Evolutionary conservation across 2,113 vertebrate species (phyloP).

Genomic region (Pangasianodon gigas): DNA sequence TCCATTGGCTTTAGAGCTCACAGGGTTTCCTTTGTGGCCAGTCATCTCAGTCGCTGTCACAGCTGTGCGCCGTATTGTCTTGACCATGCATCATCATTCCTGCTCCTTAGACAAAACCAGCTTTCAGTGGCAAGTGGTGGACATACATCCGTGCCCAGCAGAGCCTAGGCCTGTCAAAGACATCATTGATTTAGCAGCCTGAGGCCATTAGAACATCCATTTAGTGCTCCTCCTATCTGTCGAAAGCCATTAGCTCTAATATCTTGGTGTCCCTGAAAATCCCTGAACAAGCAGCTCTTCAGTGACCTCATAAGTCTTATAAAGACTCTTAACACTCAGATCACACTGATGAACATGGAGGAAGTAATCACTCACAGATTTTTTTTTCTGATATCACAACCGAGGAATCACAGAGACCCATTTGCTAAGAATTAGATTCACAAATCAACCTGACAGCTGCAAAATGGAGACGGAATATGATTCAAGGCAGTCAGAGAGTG

Average conservation of each 20-base stretch:
- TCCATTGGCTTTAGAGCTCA: constrained; percentile 27
- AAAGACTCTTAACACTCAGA: constrained; percentile 34
- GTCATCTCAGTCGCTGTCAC: constrained; percentile 56
- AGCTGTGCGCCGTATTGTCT: constrained; percentile 37
- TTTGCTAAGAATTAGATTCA: constrained; percentile 28
- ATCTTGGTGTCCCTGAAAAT: constrained; percentile 42
- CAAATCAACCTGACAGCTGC: constrained; percentile 32
- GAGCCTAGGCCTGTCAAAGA: constrained; percentile 42
- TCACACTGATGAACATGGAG: constrained; percentile 28
- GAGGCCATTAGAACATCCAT: constrained; percentile 47
- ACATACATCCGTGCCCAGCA: constrained; percentile 42
- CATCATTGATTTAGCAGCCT: constrained; percentile 56
- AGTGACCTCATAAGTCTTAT: constrained; percentile 23
- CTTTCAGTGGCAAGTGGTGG: constrained; percentile 49
- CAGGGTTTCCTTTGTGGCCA: constrained; percentile 48
- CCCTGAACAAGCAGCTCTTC: constrained; percentile 41
- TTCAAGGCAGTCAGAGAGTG: constrained; percentile 23
- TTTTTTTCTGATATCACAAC: background rate
- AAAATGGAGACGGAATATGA: constrained; percentile 6
- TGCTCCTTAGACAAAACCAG: constrained; percentile 31
- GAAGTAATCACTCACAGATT: background rate
- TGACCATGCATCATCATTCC: constrained; percentile 32
- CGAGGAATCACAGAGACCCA: constrained; percentile 33
- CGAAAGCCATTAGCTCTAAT: constrained; percentile 29
- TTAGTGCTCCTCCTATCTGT: constrained; percentile 42